Conservation (phyloP, 2,113 vertebrate genomes). For the Galbula dea region DNA sequence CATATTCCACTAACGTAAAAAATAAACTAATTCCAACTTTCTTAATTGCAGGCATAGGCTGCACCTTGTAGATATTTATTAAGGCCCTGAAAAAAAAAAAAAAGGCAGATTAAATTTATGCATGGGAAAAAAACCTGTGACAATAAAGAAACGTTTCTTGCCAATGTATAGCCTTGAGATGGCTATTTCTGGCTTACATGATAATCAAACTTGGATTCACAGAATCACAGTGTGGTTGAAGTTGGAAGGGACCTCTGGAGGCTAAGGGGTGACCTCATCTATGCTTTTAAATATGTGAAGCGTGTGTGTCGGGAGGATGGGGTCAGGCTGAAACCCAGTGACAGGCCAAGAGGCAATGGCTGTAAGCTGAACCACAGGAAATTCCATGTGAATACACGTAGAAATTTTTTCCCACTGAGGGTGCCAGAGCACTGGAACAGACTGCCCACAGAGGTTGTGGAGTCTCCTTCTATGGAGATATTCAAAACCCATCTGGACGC, state of each 20-base stretch:
- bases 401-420: too few relatives aligned
- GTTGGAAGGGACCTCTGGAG: not conserved
- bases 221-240: not conserved
- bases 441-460: too few relatives aligned
- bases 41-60: slow-evolving; percentile 80
- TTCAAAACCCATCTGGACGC: too few relatives aligned
- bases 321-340: too few relatives aligned
- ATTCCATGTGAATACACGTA: too few relatives aligned
- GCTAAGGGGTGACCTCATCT: too few relatives aligned
- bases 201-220: not conserved
- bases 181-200: not conserved
- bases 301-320: too few relatives aligned
- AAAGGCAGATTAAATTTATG: not conserved
- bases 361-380: too few relatives aligned
- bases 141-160: not conserved
- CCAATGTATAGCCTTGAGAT: not conserved
- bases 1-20: slow-evolving; percentile 87
- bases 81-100: slow-evolving; percentile 76
- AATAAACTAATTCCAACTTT: slow-evolving; percentile 89
- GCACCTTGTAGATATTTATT: slow-evolving; percentile 88
- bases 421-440: too few relatives aligned
- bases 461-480: too few relatives aligned
- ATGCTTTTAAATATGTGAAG: too few relatives aligned
- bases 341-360: too few relatives aligned
- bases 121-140: not conserved